Percentiles rank a stretch among this genome's conserved stretches.
These are phyloP conservation scores for Oeneis ivallda DNA, from an alignment of 2,888 invertebrate genomes.

Conservation along the genomic window DNA sequence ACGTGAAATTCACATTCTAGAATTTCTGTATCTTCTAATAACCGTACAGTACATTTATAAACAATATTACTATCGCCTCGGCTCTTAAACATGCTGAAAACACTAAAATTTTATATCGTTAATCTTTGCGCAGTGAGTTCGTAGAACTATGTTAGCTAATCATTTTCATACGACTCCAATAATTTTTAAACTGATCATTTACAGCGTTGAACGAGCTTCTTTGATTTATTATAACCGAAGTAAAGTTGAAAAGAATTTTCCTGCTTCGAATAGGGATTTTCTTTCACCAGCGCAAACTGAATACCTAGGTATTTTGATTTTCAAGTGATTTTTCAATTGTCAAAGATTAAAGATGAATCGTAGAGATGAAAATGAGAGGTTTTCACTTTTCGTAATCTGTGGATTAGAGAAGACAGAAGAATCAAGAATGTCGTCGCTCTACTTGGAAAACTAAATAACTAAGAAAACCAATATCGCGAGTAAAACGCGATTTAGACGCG, in stretches of 20 bases:
- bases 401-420: too few relatives aligned
- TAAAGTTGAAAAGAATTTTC: neutral
- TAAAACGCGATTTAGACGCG: too few relatives aligned
- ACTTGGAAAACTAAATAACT: too few relatives aligned
- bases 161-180: constrained; percentile 16
- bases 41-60: constrained; percentile 93
- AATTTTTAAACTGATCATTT: neutral
- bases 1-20: constrained; percentile 95
- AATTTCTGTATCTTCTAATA: constrained; percentile 94
- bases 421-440: too few relatives aligned
- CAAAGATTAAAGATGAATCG: too few relatives aligned
- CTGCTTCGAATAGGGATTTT: neutral
- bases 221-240: neutral
- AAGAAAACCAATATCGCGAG: too few relatives aligned
- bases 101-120: constrained; percentile 6
- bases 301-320: neutral
- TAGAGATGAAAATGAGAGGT: too few relatives aligned
- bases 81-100: constrained; percentile 79
- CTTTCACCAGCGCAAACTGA: neutral
- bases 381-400: too few relatives aligned
- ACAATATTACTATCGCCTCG: constrained; percentile 91
- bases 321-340: too few relatives aligned
- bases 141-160: constrained; percentile 20
- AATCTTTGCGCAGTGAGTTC: constrained; percentile 1
- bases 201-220: neutral